A percentile compares a stretch with the other conserved stretches of the same genome.
Evolutionary conservation across 2,113 vertebrate species (phyloP).

Genomic region (Conger conger): DNA sequence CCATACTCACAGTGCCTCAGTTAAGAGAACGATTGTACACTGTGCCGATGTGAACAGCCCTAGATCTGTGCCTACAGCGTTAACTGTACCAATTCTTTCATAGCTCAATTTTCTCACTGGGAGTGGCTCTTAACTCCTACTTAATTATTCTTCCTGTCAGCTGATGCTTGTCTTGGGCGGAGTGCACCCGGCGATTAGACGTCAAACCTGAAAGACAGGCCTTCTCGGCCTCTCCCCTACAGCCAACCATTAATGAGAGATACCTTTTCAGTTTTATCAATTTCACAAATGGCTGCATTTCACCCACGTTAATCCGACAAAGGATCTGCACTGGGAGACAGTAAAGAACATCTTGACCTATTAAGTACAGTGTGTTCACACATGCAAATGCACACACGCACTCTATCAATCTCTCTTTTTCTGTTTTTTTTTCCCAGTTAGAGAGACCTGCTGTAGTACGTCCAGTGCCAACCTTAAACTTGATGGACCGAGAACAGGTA

Average conservation of each 20-base stretch:
- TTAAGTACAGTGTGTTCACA: neutral
- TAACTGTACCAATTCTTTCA: neutral
- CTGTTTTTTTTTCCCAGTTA: neutral
- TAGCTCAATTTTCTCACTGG: neutral
- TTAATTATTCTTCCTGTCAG: constrained; percentile 30
- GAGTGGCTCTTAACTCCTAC: constrained; percentile 14
- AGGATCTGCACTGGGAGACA: neutral
- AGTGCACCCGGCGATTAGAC: constrained; percentile 22
- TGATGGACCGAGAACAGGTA: neutral
- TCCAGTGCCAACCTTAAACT: neutral
- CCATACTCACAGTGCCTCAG: neutral
- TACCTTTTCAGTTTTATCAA: constrained; percentile 17
- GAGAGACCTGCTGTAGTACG: neutral
- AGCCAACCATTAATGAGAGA: constrained; percentile 18
- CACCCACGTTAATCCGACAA: neutral
- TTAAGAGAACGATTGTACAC: neutral
- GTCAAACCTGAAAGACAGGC: constrained; percentile 36
- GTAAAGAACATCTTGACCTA: constrained; percentile 1
- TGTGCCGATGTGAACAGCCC: neutral
- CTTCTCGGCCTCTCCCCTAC: constrained; percentile 3
- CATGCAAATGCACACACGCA: neutral
- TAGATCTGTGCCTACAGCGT: neutral
- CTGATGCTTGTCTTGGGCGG: constrained; percentile 30
- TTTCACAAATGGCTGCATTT: constrained; percentile 26
- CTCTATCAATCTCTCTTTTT: neutral